Evolutionary conservation across 92 coral and sea anemone species (phyloP).

Genomic region (Plumapathes pennacea): DNA sequence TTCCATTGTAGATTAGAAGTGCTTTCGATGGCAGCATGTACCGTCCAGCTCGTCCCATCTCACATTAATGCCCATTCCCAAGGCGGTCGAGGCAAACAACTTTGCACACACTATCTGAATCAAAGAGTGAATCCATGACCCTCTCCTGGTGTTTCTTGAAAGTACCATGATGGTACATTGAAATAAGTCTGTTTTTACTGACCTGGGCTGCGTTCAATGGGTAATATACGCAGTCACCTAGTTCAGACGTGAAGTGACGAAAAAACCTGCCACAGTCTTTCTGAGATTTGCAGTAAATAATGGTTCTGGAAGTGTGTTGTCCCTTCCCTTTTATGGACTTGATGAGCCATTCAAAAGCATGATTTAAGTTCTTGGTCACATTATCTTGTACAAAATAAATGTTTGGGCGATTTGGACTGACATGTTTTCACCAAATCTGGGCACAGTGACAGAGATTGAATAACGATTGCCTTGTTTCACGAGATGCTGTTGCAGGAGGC

Average conservation of each 20-base stretch:
- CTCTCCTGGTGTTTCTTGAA: conserved; percentile 24
- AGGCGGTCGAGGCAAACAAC: too few relatives aligned
- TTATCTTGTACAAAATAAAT: conserved; percentile 24
- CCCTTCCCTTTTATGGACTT: conserved; percentile 7
- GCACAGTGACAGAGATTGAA: conserved; percentile 23
- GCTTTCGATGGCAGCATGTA: too few relatives aligned
- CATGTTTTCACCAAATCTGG: conserved; percentile 26
- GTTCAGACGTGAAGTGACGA: conserved; percentile 19
- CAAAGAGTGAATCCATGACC: too few relatives aligned
- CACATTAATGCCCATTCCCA: too few relatives aligned
- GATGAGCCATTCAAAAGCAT: conserved; percentile 35
- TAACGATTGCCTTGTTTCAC: conserved; percentile 3
- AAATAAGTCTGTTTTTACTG: conserved; percentile 27
- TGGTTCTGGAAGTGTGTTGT: conserved; percentile 8
- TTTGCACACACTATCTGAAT: too few relatives aligned
- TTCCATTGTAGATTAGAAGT: too few relatives aligned
- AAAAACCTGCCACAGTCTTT: conserved; percentile 61
- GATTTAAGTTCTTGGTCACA: not conserved
- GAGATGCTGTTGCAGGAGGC: conserved; percentile 43
- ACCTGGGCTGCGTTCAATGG: conserved; percentile 1
- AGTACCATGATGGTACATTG: conserved; percentile 51
- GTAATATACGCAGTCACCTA: conserved; percentile 15
- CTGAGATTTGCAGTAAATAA: conserved; percentile 49
- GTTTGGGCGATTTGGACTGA: conserved; percentile 36
- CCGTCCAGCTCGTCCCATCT: too few relatives aligned